Evolutionary conservation across 2,888 invertebrate genomes (phyloP).

Genomic region (Heterodera filipjevi): DNA sequence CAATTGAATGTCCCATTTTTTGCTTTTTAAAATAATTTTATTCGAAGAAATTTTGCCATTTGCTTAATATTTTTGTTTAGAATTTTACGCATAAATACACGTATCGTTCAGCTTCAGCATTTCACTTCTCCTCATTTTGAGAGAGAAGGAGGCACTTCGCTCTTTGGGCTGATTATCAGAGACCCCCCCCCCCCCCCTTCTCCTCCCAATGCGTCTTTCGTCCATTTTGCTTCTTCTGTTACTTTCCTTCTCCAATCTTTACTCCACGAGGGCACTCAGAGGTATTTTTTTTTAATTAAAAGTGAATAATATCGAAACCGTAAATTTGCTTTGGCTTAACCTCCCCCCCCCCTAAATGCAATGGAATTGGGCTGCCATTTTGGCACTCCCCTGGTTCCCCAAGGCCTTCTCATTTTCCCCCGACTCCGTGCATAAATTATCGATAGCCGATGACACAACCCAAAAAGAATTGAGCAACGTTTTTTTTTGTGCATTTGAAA

Average conservation of each 20-base stretch:
- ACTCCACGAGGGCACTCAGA: conserved; percentile 34
- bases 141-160: conserved; percentile 7
- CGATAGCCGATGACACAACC: not conserved
- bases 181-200: not conserved
- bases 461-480: not conserved
- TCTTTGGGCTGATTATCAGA: conserved; percentile 20
- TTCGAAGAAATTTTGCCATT: not conserved
- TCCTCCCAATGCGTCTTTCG: not conserved
- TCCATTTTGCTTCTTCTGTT: conserved; percentile 26
- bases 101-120: too few species aligned
- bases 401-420: not conserved
- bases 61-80: not conserved
- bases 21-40: not conserved
- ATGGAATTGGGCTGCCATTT: not conserved
- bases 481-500: conserved; percentile 1
- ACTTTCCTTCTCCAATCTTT: conserved; percentile 33
- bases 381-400: not conserved
- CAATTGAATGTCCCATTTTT: not conserved
- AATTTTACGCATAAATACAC: not conserved
- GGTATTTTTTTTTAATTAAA: too few species aligned
- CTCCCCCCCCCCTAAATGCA: not conserved
- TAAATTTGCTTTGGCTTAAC: too few species aligned
- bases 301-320: too few species aligned
- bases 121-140: conserved; percentile 3
- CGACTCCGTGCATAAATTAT: conserved; percentile 32